These are phyloP conservation scores for Leptobrachium ailaonicum DNA, from an alignment of 2,113 vertebrate genomes.

Conservation along the genomic window DNA sequence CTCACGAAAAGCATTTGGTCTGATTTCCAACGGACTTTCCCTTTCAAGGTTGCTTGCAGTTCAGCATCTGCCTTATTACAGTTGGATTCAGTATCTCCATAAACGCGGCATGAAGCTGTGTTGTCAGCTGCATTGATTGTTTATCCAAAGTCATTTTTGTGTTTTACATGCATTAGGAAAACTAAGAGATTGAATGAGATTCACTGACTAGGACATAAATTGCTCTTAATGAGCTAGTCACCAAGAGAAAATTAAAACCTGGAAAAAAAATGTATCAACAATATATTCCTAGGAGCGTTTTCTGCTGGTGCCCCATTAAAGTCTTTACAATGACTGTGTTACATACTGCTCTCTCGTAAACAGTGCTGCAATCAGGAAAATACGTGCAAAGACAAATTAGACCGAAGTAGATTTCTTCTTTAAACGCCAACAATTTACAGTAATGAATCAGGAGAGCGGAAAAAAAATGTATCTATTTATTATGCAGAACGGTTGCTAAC, in stretches of 20 bases:
- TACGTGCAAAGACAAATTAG: neutral
- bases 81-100: neutral
- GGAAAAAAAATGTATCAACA: neutral
- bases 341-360: neutral
- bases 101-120: neutral
- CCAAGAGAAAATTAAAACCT: neutral
- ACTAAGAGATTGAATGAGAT: neutral
- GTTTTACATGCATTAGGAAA: neutral
- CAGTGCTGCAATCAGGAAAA: neutral
- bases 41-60: too few relatives aligned
- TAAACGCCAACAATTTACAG: conserved; percentile 6
- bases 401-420: neutral
- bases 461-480: neutral
- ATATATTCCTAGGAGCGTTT: neutral
- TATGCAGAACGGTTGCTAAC: neutral
- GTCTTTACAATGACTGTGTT: neutral
- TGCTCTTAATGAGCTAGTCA: neutral
- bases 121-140: neutral
- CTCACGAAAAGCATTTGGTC: too few relatives aligned
- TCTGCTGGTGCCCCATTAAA: neutral
- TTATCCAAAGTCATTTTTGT: neutral
- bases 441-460: neutral
- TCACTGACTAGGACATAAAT: neutral
- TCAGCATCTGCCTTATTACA: too few relatives aligned
- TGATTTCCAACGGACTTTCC: too few relatives aligned